Percentiles rank a stretch among this genome's conserved stretches.
Conservation (phyloP, 2,888 invertebrate genomes). For the Cantharis flavilabris region DNA sequence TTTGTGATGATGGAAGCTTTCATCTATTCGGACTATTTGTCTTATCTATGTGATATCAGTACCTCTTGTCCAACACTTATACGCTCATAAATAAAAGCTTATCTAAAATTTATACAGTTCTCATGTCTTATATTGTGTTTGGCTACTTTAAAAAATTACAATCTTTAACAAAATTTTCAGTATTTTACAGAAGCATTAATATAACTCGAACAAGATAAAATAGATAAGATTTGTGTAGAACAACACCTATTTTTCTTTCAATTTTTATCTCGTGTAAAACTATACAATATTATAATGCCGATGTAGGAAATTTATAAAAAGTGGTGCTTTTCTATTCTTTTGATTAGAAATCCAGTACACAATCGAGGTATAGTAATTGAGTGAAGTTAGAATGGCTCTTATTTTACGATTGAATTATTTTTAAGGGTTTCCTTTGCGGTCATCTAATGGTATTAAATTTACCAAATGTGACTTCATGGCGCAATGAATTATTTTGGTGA, state of each 20-base stretch:
- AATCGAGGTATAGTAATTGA: slow-evolving; percentile 13
- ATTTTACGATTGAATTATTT: slow-evolving; percentile 26
- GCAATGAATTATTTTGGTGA: slow-evolving; percentile 30
- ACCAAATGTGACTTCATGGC: slow-evolving; percentile 29
- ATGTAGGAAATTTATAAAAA: not conserved
- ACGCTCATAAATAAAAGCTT: slow-evolving; percentile 16
- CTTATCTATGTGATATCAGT: slow-evolving; percentile 18
- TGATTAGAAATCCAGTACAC: not conserved
- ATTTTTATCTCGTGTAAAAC: not conserved
- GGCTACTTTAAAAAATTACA: not conserved
- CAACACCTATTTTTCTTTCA: not conserved
- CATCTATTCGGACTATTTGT: slow-evolving; percentile 8
- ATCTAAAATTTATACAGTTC: slow-evolving; percentile 4
- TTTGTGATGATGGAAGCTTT: slow-evolving; percentile 30
- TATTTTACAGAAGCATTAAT: not conserved
- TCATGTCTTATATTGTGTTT: slow-evolving; percentile 1
- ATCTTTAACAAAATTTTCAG: not conserved
- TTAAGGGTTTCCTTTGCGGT: slow-evolving; percentile 24
- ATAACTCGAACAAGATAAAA: slow-evolving; percentile 4
- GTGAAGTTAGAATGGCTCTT: slow-evolving; percentile 23
- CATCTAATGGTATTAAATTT: slow-evolving; percentile 31
- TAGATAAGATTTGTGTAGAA: slow-evolving; percentile 8
- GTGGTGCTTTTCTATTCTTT: not conserved
- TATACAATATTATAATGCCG: not conserved
- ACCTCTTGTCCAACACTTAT: slow-evolving; percentile 19